Conservation (phyloP, 2,797 vertebrate species). For the Poeciliopsis presidionis region DNA sequence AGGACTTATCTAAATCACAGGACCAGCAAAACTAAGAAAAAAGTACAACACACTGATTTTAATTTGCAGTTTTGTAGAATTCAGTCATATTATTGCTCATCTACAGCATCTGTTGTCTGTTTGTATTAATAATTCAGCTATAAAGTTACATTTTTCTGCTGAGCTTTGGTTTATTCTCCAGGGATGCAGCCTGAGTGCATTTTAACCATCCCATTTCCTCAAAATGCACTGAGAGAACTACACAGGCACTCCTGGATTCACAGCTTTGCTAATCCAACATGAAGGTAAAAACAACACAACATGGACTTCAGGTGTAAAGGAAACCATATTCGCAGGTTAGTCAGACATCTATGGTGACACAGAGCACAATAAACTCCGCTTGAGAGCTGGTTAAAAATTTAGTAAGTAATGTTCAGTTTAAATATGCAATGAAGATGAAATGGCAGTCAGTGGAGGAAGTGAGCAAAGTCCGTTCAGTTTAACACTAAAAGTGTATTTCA, state of each 20-base stretch:
- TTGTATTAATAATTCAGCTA: background rate
- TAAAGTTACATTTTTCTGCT: background rate
- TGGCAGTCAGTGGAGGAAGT: background rate
- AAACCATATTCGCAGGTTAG: background rate
- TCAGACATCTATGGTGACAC: background rate
- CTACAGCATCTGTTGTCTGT: background rate
- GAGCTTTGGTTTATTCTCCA: background rate
- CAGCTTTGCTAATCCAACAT: constrained; percentile 3
- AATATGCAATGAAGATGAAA: background rate
- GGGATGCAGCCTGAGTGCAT: background rate
- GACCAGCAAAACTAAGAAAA: too few species aligned
- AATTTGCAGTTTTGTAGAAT: background rate
- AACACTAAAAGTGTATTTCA: background rate
- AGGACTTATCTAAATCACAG: too few species aligned
- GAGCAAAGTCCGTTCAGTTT: background rate
- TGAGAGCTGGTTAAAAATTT: background rate
- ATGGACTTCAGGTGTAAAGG: background rate
- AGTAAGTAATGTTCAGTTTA: background rate
- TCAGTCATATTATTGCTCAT: background rate
- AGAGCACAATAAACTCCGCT: background rate
- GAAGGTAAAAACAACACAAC: constrained; percentile 2
- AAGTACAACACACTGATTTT: background rate
- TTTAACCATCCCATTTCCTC: background rate
- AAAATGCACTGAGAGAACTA: background rate
- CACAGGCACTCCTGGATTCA: background rate